Evolutionary conservation across 2,113 vertebrate genomes (phyloP).

Genomic region (Neoarius graeffei): DNA sequence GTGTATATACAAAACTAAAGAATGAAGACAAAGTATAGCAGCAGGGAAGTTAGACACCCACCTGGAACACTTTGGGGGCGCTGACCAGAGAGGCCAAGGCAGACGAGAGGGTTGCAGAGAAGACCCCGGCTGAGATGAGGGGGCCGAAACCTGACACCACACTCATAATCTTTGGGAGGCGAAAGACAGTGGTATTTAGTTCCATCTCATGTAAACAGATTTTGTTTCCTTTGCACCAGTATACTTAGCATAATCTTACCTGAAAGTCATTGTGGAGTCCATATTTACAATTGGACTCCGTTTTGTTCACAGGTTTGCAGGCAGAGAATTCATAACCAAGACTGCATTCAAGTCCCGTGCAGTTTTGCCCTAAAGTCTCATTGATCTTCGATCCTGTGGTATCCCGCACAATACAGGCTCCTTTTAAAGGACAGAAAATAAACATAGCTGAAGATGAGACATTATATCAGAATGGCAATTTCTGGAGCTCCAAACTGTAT

Average conservation of each 20-base stretch:
- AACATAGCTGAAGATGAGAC: background rate
- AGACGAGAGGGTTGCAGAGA: conserved; percentile 96
- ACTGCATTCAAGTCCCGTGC: conserved; percentile 84
- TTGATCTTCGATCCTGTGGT: conserved; percentile 80
- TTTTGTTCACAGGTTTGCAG: conserved; percentile 63
- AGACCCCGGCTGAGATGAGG: conserved; percentile 94
- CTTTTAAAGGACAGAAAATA: conserved; percentile 62
- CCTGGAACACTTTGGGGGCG: conserved; percentile 98
- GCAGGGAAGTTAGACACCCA: conserved; percentile 55
- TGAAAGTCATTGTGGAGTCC: conserved; percentile 89
- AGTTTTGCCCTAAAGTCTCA: conserved; percentile 79
- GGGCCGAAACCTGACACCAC: conserved; percentile 93
- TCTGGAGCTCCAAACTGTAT: background rate
- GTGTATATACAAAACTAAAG: no score
- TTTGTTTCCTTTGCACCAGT: background rate
- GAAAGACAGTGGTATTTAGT: background rate
- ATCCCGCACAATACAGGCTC: conserved; percentile 91
- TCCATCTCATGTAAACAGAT: background rate
- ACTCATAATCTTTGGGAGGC: conserved; percentile 86
- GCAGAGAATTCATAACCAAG: conserved; percentile 87
- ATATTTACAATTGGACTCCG: conserved; percentile 65
- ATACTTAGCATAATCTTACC: conserved; percentile 62
- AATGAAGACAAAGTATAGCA: background rate
- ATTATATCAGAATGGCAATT: background rate
- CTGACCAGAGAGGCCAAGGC: conserved; percentile 98